These are phyloP conservation scores for Podarcis cretensis DNA, from an alignment of 2,113 vertebrate genomes.

Conservation along the genomic window DNA sequence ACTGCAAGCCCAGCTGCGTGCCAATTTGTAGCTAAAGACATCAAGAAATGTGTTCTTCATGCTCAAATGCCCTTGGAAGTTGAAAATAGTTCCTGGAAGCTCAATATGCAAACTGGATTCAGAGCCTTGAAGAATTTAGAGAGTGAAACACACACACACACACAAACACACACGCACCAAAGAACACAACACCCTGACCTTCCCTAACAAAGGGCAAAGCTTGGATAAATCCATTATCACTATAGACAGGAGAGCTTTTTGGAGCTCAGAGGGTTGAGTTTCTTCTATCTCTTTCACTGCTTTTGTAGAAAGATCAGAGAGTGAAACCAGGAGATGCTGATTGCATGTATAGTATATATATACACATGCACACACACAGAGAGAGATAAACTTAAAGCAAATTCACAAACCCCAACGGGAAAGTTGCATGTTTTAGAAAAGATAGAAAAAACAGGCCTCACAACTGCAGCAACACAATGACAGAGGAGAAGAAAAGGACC, in stretches of 20 bases:
- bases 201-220: constrained; percentile 50
- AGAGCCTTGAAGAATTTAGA: constrained; percentile 72
- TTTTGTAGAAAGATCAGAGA: neutral
- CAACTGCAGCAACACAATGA: neutral
- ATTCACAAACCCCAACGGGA: neutral
- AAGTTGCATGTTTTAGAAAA: neutral
- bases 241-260: constrained; percentile 22
- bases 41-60: constrained; percentile 79
- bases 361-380: neutral
- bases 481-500: neutral
- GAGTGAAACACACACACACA: neutral
- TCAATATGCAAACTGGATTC: constrained; percentile 76
- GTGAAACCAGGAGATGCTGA: neutral
- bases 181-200: constrained; percentile 69
- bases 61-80: constrained; percentile 71
- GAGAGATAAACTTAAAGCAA: neutral
- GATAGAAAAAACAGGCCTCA: too few species aligned
- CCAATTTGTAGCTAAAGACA: constrained; percentile 81
- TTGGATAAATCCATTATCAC: constrained; percentile 30
- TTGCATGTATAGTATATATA: neutral
- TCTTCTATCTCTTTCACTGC: constrained; percentile 19
- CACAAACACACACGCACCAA: neutral
- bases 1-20: constrained; percentile 70
- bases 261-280: constrained; percentile 19
- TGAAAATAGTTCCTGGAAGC: constrained; percentile 76